Conservation (phyloP, 2,797 vertebrate species). For the Lacerta bilineata region DNA sequence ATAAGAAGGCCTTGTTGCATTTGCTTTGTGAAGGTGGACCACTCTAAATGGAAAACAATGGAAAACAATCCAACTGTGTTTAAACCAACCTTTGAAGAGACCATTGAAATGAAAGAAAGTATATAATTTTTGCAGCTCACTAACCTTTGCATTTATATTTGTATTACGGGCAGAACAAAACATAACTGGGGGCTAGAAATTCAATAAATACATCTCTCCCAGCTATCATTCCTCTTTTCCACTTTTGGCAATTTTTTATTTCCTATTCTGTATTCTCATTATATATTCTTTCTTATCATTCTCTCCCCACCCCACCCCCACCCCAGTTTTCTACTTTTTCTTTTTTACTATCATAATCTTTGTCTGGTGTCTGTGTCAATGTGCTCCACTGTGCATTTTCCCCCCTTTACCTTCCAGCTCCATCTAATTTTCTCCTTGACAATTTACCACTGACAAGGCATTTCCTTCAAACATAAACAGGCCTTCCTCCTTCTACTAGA, state of each 20-base stretch:
- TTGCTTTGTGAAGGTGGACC: background rate
- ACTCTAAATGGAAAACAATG: background rate
- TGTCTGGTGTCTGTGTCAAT: background rate
- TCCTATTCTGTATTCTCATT: background rate
- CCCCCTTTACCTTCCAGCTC: background rate
- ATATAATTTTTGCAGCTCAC: background rate
- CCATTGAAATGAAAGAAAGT: background rate
- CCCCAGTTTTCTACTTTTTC: background rate
- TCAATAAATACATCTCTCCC: background rate
- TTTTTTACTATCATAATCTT: background rate
- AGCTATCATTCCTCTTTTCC: background rate
- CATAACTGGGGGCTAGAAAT: background rate
- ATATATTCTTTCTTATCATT: constrained; percentile 4
- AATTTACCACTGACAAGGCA: background rate
- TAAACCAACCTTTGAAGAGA: background rate
- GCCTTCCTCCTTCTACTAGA: background rate
- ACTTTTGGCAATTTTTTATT: background rate
- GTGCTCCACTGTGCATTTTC: background rate
- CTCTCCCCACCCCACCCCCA: background rate
- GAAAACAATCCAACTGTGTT: too few relatives aligned
- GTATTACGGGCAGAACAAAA: background rate
- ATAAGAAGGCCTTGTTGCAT: background rate
- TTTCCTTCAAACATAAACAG: background rate
- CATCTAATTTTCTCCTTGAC: background rate
- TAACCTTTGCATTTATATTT: background rate